phyloP scores from a whole-genome alignment of 64 coral and sea anemone genomes.

The Pocillopora verrucosa region DNA sequence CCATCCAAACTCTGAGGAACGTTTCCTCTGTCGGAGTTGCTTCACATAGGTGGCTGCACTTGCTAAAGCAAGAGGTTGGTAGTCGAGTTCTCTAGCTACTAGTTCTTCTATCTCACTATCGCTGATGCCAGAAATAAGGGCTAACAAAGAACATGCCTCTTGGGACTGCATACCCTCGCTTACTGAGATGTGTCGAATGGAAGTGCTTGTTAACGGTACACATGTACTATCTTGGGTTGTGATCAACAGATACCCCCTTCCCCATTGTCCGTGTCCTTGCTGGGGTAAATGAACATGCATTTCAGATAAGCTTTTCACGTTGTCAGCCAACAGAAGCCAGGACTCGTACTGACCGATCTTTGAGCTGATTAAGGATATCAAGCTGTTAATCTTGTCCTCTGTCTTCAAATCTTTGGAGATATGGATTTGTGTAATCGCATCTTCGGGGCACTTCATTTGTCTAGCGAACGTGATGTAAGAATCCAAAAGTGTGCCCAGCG shows the following conservation, averaged over 20 bases:
- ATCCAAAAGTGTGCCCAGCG: no score
- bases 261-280: constrained; percentile 22
- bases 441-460: background rate
- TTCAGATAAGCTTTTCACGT: constrained; percentile 28
- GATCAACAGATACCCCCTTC: constrained; percentile 53
- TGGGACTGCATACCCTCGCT: constrained; percentile 27
- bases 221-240: constrained; percentile 53
- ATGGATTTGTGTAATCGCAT: constrained; percentile 7
- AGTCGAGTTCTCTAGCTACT: constrained; percentile 23
- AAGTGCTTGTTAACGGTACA: background rate
- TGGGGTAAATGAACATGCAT: constrained; percentile 17
- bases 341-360: constrained; percentile 14
- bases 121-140: background rate
- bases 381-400: constrained; percentile 28
- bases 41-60: background rate
- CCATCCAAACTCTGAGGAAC: background rate
- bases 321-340: constrained; percentile 61
- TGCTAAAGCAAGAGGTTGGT: constrained; percentile 45
- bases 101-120: background rate
- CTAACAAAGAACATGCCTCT: constrained; percentile 12
- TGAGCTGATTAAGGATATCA: background rate
- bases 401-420: constrained; percentile 4
- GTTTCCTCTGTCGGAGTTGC: background rate
- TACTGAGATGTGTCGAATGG: constrained; percentile 1
- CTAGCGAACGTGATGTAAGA: no score